Conservation (phyloP, 2,113 vertebrate species). For the Nothoprocta pentlandii region DNA sequence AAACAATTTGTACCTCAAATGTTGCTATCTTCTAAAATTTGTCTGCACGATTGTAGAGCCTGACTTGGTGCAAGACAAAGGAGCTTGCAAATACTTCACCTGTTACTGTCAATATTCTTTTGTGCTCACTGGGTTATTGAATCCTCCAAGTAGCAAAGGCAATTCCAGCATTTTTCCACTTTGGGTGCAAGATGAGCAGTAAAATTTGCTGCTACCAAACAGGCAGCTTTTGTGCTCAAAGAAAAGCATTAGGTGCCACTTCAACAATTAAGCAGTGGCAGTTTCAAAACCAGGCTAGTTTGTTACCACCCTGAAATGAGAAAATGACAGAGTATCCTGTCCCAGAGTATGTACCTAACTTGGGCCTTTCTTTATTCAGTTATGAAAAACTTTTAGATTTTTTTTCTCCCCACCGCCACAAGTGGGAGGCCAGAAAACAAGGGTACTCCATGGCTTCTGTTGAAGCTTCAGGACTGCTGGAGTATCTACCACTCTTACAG, state of each 20-base stretch:
- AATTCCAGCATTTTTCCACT: not conserved
- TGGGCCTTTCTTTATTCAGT: not conserved
- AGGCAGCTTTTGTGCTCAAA: not conserved
- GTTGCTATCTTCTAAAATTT: no score
- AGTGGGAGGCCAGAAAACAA: not conserved
- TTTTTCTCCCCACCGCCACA: not conserved
- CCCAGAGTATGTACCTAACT: not conserved
- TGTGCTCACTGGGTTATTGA: not conserved
- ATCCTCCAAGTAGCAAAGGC: not conserved
- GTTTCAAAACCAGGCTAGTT: not conserved
- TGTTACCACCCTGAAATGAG: rapidly evolving
- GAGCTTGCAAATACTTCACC: not conserved
- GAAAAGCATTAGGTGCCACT: not conserved
- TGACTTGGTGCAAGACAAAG: not conserved
- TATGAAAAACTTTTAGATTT: not conserved
- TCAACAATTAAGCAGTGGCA: not conserved
- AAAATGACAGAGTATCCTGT: not conserved
- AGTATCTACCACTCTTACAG: not conserved
- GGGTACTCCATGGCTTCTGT: not conserved
- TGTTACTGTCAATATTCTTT: not conserved
- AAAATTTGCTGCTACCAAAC: not conserved
- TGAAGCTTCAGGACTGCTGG: not conserved
- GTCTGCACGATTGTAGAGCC: not conserved
- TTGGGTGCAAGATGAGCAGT: not conserved
- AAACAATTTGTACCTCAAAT: not conserved